phyloP scores from a whole-genome alignment of 2,113 vertebrate genomes.

The Heterochromis multidens region DNA sequence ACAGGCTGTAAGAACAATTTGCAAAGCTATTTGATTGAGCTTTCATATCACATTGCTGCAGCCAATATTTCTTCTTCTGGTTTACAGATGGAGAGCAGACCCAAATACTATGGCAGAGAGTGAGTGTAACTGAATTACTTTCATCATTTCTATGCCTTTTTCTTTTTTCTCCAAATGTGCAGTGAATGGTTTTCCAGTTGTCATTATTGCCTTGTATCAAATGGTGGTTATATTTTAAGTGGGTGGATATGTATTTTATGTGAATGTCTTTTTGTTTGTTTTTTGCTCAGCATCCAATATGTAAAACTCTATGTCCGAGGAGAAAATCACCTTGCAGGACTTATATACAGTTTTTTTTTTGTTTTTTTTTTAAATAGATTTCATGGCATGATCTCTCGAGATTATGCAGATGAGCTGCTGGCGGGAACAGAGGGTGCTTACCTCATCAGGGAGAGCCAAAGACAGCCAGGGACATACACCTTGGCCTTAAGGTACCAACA shows the following conservation, averaged over 20 bases:
- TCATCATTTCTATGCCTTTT: neutral
- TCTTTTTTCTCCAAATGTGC: neutral
- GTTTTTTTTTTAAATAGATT: slow-evolving; percentile 74
- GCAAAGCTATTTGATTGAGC: slow-evolving; percentile 34
- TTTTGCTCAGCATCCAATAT: neutral
- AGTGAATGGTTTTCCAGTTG: neutral
- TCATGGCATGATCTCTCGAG: slow-evolving; percentile 93
- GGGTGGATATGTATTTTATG: neutral
- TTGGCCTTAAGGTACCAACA: slow-evolving; percentile 88
- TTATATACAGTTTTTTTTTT: neutral
- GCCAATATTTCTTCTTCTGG: slow-evolving; percentile 58
- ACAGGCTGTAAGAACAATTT: slow-evolving; percentile 40
- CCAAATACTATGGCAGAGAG: slow-evolving; percentile 99
- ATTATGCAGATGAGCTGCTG: slow-evolving; percentile 90
- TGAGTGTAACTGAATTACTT: slow-evolving; percentile 75
- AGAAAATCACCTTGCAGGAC: neutral
- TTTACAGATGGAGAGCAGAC: slow-evolving; percentile 92
- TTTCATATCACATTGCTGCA: slow-evolving; percentile 17
- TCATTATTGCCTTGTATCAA: neutral
- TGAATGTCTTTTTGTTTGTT: neutral
- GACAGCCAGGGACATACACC: slow-evolving; percentile 94
- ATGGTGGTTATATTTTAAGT: slow-evolving; percentile 1
- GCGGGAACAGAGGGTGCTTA: slow-evolving; percentile 88
- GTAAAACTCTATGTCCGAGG: neutral
- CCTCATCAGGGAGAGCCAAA: slow-evolving; percentile 95